Percentiles rank a stretch among this genome's conserved stretches.
Conservation (phyloP, 2,888 invertebrate species). For the Drosophila stalkeri region DNA sequence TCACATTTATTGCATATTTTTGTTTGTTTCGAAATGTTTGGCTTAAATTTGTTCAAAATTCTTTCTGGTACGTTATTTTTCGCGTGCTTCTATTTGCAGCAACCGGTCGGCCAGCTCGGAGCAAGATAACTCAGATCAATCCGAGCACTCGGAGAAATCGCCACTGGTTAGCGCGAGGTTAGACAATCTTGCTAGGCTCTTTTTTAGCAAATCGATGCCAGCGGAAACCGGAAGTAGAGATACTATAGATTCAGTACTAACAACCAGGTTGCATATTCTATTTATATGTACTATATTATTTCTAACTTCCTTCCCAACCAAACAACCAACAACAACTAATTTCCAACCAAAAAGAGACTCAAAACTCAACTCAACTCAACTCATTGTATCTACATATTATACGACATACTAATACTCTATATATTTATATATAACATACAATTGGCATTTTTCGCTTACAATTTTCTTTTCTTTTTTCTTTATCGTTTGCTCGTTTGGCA, state of each 20-base stretch:
- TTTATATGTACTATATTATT: conserved; percentile 60
- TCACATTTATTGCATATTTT: conserved; percentile 28
- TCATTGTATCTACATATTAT: conserved; percentile 39
- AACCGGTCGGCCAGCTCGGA: conserved; percentile 88
- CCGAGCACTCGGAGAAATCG: conserved; percentile 87
- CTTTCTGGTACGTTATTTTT: conserved; percentile 43
- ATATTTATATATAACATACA: conserved; percentile 30
- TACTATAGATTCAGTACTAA: conserved; percentile 85
- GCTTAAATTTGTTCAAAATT: conserved; percentile 32
- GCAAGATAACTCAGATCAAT: conserved; percentile 86
- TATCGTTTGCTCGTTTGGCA: conserved; percentile 28
- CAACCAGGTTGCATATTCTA: conserved; percentile 84
- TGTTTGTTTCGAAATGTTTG: conserved; percentile 41
- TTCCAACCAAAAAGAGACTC: conserved; percentile 28
- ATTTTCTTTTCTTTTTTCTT: conserved; percentile 31
- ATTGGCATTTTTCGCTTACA: conserved; percentile 57
- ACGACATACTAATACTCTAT: conserved; percentile 17
- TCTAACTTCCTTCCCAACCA: conserved; percentile 36
- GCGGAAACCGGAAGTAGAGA: conserved; percentile 85
- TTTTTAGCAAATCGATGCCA: conserved; percentile 88
- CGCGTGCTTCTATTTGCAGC: conserved; percentile 81
- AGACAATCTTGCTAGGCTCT: conserved; percentile 91
- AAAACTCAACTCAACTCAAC: conserved; percentile 17
- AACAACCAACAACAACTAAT: conserved; percentile 14
- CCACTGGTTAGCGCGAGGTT: conserved; percentile 90